phyloP scores from a whole-genome alignment of 2,888 invertebrate species.

The Nemoura dubitans region DNA sequence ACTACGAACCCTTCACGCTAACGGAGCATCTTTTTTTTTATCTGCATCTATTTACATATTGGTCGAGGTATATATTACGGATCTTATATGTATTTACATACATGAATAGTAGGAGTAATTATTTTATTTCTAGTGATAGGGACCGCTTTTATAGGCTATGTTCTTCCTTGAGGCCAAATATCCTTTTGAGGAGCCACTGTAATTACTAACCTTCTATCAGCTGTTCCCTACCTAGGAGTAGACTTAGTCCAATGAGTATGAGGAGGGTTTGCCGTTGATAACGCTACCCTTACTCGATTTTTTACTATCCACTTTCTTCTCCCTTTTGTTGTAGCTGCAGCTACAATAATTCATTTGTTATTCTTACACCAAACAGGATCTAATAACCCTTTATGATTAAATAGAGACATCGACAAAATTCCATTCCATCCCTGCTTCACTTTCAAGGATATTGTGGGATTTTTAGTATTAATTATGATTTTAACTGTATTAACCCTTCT shows the following conservation, averaged over 20 bases:
- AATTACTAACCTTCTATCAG: constrained; percentile 79
- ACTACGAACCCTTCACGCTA: constrained; percentile 72
- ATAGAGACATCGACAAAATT: constrained; percentile 74
- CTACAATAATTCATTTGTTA: constrained; percentile 71
- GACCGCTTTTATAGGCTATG: constrained; percentile 81
- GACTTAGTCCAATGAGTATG: constrained; percentile 75
- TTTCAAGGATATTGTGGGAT: constrained; percentile 71
- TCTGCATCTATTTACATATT: constrained; percentile 74
- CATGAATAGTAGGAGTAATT: constrained; percentile 72
- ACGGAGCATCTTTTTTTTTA: constrained; percentile 79
- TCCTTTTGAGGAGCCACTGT: constrained; percentile 83
- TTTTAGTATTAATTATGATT: constrained; percentile 66
- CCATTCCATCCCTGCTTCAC: constrained; percentile 74
- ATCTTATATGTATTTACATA: constrained; percentile 63
- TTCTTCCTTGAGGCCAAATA: constrained; percentile 76
- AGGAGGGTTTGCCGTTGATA: constrained; percentile 79
- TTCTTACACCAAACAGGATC: constrained; percentile 76
- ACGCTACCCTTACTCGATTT: constrained; percentile 79
- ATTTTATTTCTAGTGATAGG: constrained; percentile 75
- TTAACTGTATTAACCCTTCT: constrained; percentile 69
- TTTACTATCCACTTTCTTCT: constrained; percentile 78
- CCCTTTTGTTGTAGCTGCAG: constrained; percentile 72
- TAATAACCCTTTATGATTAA: constrained; percentile 72
- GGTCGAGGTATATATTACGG: constrained; percentile 71
- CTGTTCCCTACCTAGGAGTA: constrained; percentile 73